These are phyloP conservation scores for Trichogramma pretiosum DNA, from an alignment of 1,140 invertebrate genomes.

Conservation along the genomic window DNA sequence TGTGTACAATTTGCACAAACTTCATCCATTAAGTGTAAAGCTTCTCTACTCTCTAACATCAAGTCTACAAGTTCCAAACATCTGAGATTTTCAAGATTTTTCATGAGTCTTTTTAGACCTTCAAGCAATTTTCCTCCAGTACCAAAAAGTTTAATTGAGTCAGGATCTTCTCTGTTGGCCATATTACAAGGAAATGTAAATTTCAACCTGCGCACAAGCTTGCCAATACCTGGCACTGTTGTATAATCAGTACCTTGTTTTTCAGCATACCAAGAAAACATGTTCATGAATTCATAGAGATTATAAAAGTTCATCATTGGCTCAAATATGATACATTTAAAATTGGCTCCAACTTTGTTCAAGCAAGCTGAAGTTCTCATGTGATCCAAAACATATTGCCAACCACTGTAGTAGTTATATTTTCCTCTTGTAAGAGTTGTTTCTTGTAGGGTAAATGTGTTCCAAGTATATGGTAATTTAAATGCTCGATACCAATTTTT, in stretches of 20 bases:
- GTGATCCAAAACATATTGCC: slow-evolving; percentile 71
- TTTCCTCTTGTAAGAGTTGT: slow-evolving; percentile 63
- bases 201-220: slow-evolving; percentile 54
- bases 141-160: slow-evolving; percentile 58
- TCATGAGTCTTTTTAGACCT: slow-evolving; percentile 61
- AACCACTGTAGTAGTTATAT: slow-evolving; percentile 77
- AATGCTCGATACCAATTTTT: slow-evolving; percentile 63
- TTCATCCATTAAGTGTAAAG: slow-evolving; percentile 64
- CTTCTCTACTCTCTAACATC: slow-evolving; percentile 63
- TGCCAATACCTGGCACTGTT: slow-evolving; percentile 45
- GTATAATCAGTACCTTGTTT: slow-evolving; percentile 30
- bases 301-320: slow-evolving; percentile 76
- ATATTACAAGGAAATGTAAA: slow-evolving; percentile 77
- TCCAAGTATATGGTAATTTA: slow-evolving; percentile 66
- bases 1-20: slow-evolving; percentile 59
- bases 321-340: slow-evolving; percentile 60
- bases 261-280: slow-evolving; percentile 66
- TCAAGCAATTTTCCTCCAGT: slow-evolving; percentile 66
- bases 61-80: slow-evolving; percentile 67
- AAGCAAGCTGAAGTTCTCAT: slow-evolving; percentile 65
- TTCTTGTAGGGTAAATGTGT: slow-evolving; percentile 63
- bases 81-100: slow-evolving; percentile 56
- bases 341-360: slow-evolving; percentile 57
- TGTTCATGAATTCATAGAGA: slow-evolving; percentile 75
- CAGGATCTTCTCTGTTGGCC: slow-evolving; percentile 48